These are phyloP conservation scores for Monopis laevigella DNA, from an alignment of 2,888 invertebrate species.

Conservation along the genomic window DNA sequence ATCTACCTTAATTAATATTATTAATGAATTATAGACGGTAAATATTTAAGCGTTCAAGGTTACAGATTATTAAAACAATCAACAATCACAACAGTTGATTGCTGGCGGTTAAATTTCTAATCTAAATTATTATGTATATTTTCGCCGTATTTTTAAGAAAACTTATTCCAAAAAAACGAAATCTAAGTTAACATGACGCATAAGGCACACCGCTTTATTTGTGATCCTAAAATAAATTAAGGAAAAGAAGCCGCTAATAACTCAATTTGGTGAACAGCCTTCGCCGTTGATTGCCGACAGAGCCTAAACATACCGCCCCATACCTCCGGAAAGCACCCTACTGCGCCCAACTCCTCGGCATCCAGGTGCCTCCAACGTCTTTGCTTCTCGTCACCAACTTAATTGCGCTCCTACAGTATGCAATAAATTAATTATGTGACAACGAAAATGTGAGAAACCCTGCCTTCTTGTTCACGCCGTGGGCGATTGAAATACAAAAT, in stretches of 20 bases:
- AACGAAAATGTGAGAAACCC: slow-evolving; percentile 41
- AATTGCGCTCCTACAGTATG: slow-evolving; percentile 30
- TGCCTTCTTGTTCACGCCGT: slow-evolving; percentile 36
- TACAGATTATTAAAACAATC: too few species aligned
- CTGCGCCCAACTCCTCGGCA: slow-evolving; percentile 22
- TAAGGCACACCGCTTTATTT: not conserved
- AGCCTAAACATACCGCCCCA: not conserved
- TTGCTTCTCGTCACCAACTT: slow-evolving; percentile 14
- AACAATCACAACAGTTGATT: too few species aligned
- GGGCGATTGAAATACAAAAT: slow-evolving; percentile 31
- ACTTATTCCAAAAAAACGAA: too few species aligned
- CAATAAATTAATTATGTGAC: slow-evolving; percentile 65
- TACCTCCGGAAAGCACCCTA: slow-evolving; percentile 33
- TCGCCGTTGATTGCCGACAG: slow-evolving; percentile 20
- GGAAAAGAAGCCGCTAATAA: slow-evolving; percentile 18
- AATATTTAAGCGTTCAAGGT: too few species aligned
- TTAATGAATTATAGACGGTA: too few species aligned
- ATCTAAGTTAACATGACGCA: too few species aligned
- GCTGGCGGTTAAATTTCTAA: too few species aligned
- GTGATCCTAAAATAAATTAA: slow-evolving; percentile 1
- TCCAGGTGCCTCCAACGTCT: slow-evolving; percentile 34
- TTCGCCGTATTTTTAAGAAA: too few species aligned
- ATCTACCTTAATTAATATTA: too few species aligned
- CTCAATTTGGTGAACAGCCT: slow-evolving; percentile 58
- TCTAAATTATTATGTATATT: too few species aligned